Conservation (phyloP, 2,113 vertebrate species). For the Gavia stellata region DNA sequence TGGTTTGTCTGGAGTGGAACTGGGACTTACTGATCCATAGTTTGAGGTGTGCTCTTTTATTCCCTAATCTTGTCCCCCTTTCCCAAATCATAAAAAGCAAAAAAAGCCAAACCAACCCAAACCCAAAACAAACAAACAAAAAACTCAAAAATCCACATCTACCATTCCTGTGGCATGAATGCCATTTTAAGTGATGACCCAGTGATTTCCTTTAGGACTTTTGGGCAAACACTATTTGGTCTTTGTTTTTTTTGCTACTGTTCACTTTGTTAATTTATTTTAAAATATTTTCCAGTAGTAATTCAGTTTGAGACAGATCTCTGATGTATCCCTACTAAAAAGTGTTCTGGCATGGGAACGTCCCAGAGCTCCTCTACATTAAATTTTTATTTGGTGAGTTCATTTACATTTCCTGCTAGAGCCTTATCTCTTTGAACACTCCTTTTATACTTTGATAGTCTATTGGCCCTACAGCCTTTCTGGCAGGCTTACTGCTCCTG, state of each 20-base stretch:
- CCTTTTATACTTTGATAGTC: neutral
- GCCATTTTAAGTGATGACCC: neutral
- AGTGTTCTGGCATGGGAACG: neutral
- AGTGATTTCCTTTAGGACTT: neutral
- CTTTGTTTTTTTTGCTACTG: neutral
- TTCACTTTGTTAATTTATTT: neutral
- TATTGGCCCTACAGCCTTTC: neutral
- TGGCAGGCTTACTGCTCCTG: neutral
- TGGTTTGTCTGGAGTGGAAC: neutral
- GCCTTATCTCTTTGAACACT: neutral
- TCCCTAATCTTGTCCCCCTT: neutral
- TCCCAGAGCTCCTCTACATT: neutral
- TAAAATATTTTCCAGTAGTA: neutral
- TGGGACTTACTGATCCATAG: neutral
- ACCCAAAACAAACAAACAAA: neutral
- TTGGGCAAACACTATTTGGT: neutral
- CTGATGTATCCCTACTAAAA: neutral
- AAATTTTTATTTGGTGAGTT: neutral
- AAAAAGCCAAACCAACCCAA: neutral
- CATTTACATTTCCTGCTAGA: neutral
- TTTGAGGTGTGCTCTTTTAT: neutral
- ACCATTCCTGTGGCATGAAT: neutral
- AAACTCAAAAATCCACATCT: neutral
- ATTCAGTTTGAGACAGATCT: neutral
- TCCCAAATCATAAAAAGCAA: neutral